phyloP scores from a whole-genome alignment of 2,797 vertebrate species.

The Microctenopoma stevenorrisi region DNA sequence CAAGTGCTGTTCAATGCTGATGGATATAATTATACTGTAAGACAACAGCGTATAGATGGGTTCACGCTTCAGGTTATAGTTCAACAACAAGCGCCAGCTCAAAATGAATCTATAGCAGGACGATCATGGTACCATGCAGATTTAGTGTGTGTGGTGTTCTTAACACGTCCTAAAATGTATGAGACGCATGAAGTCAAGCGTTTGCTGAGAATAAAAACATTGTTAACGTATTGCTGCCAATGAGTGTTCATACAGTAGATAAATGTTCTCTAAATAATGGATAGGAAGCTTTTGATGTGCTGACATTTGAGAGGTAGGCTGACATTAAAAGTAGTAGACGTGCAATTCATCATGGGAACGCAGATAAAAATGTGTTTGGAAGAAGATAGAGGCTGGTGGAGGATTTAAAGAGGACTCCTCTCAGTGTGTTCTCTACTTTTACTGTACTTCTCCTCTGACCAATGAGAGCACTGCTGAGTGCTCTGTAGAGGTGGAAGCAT shows the following conservation, averaged over 20 bases:
- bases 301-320: slow-evolving; percentile 72
- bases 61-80: neutral
- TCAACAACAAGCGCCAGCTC: neutral
- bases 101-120: neutral
- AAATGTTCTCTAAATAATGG: slow-evolving; percentile 32
- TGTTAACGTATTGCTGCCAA: slow-evolving; percentile 37
- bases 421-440: neutral
- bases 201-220: slow-evolving; percentile 38
- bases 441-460: slow-evolving; percentile 5
- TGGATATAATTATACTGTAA: slow-evolving; percentile 1
- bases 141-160: slow-evolving; percentile 9
- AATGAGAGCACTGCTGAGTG: no score
- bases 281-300: slow-evolving; percentile 69
- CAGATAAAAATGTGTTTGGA: slow-evolving; percentile 50
- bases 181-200: slow-evolving; percentile 53
- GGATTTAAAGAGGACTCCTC: slow-evolving; percentile 23
- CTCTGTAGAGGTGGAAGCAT: no score
- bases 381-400: neutral
- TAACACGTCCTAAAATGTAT: slow-evolving; percentile 48
- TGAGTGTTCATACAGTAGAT: slow-evolving; percentile 28
- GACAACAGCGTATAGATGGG: neutral
- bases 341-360: slow-evolving; percentile 64
- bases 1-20: no score
- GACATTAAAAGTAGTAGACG: slow-evolving; percentile 70
- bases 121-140: neutral